Conservation (phyloP, 2,113 vertebrate genomes). For the Perccottus glenii region DNA sequence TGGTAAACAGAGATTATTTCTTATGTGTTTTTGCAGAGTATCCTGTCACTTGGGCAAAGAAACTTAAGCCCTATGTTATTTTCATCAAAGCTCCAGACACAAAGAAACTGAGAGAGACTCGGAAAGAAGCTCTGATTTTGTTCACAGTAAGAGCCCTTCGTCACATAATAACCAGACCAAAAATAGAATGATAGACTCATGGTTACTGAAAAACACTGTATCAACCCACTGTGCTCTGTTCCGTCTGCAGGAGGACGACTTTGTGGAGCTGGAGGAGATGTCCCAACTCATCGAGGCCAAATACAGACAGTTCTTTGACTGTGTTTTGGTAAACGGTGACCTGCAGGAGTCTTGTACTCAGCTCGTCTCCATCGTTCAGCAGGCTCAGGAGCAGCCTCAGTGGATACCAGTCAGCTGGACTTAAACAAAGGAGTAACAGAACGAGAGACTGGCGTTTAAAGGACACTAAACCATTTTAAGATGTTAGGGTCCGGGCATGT, state of each 20-base stretch:
- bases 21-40: conserved; percentile 72
- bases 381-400: conserved; percentile 85
- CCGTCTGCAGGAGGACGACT: conserved; percentile 85
- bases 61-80: conserved; percentile 89
- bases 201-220: too few species aligned
- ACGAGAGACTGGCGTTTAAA: background rate
- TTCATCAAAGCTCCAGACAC: conserved; percentile 87
- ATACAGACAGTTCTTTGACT: conserved; percentile 89
- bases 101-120: conserved; percentile 83
- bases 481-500: too few species aligned
- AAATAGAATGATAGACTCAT: too few species aligned
- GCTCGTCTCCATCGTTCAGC: conserved; percentile 80
- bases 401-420: conserved; percentile 89
- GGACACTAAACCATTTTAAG: background rate
- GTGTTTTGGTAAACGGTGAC: conserved; percentile 85
- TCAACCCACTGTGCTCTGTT: too few species aligned
- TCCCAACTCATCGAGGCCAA: conserved; percentile 85
- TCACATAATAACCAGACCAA: too few species aligned
- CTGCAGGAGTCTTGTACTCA: conserved; percentile 82
- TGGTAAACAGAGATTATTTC: too few species aligned
- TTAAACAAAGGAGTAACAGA: conserved; percentile 44
- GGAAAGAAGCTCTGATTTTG: conserved; percentile 83
- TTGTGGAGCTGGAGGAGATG: conserved; percentile 85
- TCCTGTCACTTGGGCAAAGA: conserved; percentile 82
- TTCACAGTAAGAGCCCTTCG: conserved; percentile 80